phyloP scores from a whole-genome alignment of 2,113 vertebrate species.

The Brachypteracias leptosomus region DNA sequence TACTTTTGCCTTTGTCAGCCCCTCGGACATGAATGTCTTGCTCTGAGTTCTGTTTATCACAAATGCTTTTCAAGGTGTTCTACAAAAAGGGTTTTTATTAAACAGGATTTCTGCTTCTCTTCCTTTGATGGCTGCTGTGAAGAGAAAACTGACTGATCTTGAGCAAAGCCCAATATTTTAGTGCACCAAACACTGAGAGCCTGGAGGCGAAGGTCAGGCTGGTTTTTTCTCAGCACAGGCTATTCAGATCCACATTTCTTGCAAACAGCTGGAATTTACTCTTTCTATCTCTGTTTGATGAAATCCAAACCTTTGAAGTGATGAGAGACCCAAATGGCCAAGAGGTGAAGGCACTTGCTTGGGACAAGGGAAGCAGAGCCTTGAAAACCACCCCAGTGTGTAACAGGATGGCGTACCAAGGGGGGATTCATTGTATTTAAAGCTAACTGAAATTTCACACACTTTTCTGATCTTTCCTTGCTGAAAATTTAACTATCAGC shows the following conservation, averaged over 20 bases:
- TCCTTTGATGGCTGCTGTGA: conserved; percentile 54
- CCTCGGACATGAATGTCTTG: background rate
- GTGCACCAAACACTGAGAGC: background rate
- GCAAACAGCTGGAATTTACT: background rate
- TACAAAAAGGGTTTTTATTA: conserved; percentile 38
- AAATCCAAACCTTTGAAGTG: conserved; percentile 7
- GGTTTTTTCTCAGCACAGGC: background rate
- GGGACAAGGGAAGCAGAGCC: background rate
- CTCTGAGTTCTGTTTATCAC: conserved; percentile 46
- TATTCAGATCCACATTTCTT: conserved; percentile 6
- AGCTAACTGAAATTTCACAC: background rate
- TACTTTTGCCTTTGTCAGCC: conserved; percentile 8
- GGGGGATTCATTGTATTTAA: background rate
- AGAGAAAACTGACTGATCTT: conserved; percentile 31
- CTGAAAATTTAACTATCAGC: background rate
- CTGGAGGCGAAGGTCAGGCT: conserved; percentile 15
- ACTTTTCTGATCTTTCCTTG: background rate
- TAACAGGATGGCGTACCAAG: background rate
- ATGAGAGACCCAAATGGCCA: background rate
- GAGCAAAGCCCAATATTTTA: conserved; percentile 29
- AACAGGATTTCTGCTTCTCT: conserved; percentile 11
- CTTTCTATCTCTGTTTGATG: background rate
- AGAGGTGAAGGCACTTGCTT: background rate
- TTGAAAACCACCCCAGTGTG: background rate
- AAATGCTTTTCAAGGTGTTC: conserved; percentile 28